These are phyloP conservation scores for Hymenopus coronatus DNA, from an alignment of 2,888 invertebrate species.

Conservation along the genomic window DNA sequence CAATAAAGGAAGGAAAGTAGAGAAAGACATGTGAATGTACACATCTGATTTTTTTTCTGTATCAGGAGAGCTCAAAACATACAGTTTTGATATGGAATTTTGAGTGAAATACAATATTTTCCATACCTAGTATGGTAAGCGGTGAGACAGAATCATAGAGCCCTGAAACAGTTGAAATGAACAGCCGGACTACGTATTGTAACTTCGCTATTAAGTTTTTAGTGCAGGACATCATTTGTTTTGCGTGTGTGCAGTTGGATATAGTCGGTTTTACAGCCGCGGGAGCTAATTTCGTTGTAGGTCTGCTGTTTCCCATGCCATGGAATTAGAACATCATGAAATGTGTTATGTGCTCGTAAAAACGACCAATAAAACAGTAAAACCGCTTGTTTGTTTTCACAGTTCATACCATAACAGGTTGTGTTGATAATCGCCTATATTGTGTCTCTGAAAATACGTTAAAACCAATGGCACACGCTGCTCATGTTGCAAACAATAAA, in stretches of 20 bases:
- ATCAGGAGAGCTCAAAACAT: no score
- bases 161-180: no score
- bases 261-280: background rate
- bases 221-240: background rate
- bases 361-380: constrained; percentile 23
- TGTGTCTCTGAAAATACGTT: background rate
- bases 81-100: no score
- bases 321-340: constrained; percentile 25
- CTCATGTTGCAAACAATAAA: constrained; percentile 12
- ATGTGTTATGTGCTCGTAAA: constrained; percentile 23
- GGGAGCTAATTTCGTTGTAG: background rate
- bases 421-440: background rate
- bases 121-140: no score
- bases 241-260: background rate
- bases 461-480: background rate
- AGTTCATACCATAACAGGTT: constrained; percentile 9
- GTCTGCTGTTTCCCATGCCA: constrained; percentile 12
- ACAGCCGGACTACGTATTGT: no score
- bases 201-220: background rate
- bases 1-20: no score
- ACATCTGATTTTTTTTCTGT: no score
- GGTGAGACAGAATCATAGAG: no score
- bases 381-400: constrained; percentile 24
- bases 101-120: no score
- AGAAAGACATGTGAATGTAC: no score